Evolutionary conservation across 2,888 invertebrate species (phyloP).

Genomic region (Ectemnius continuus): DNA sequence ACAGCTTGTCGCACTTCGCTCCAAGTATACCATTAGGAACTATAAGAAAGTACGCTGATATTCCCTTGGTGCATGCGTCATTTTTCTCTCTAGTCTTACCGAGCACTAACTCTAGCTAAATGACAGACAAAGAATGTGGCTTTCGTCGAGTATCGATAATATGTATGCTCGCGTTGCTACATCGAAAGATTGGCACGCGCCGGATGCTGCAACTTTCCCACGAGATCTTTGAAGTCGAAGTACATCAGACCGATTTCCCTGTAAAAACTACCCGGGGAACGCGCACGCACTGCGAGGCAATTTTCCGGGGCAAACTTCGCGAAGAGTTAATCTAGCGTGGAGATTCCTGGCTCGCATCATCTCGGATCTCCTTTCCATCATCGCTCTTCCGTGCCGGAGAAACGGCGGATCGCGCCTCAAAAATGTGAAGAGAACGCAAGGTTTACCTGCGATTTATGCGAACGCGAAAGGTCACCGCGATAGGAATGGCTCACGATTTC

Average conservation of each 20-base stretch:
- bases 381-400: background rate
- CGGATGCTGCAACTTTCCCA: slow-evolving; percentile 43
- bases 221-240: slow-evolving; percentile 18
- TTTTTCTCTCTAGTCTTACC: too few species aligned
- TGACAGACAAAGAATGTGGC: too few species aligned
- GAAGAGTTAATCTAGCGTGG: slow-evolving; percentile 2
- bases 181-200: slow-evolving; percentile 11
- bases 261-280: background rate
- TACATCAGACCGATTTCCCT: background rate
- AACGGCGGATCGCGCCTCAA: background rate
- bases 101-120: too few species aligned
- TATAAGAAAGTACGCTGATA: too few species aligned
- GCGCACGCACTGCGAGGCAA: background rate
- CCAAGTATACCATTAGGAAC: too few species aligned
- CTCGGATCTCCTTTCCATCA: too few species aligned
- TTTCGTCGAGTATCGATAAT: slow-evolving; percentile 3
- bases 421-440: background rate
- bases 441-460: slow-evolving; percentile 13
- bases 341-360: too few species aligned
- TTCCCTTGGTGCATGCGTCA: too few species aligned
- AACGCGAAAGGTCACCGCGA: slow-evolving; percentile 14
- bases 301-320: slow-evolving; percentile 1
- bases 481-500: background rate
- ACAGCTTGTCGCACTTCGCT: too few species aligned
- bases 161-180: background rate